These are phyloP conservation scores for Lepidostoma basale DNA, from an alignment of 1,140 invertebrate species.

Conservation along the genomic window DNA sequence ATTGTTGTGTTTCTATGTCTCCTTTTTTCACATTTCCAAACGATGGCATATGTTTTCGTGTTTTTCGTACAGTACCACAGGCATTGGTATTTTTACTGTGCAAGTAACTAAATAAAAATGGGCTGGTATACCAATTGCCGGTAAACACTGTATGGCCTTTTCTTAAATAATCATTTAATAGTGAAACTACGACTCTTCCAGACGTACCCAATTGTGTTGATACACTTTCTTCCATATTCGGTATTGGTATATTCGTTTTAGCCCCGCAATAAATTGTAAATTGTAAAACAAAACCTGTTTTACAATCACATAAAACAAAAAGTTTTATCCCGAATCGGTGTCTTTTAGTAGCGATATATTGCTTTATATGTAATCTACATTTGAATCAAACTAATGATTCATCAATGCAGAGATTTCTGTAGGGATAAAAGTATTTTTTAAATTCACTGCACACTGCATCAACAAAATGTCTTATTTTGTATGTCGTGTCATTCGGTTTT, in stretches of 20 bases:
- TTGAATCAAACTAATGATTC: background rate
- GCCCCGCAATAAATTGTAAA: too few relatives aligned
- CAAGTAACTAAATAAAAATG: background rate
- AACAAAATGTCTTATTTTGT: too few relatives aligned
- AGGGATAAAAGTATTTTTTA: too few relatives aligned
- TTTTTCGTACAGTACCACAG: background rate
- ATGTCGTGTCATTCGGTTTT: too few relatives aligned
- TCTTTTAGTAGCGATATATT: background rate
- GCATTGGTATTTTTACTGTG: background rate
- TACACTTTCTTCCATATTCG: background rate
- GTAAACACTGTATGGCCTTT: background rate
- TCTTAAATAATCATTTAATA: background rate
- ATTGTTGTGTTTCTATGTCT: background rate
- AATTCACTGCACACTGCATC: too few relatives aligned
- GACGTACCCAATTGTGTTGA: background rate
- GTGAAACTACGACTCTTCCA: background rate
- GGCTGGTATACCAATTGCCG: background rate
- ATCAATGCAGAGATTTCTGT: too few relatives aligned
- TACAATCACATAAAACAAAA: background rate
- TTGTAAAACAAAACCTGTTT: background rate
- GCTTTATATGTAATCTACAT: background rate
- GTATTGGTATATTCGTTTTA: too few relatives aligned
- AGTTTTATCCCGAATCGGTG: background rate
- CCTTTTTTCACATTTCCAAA: background rate
- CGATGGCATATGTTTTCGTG: background rate